Evolutionary conservation across 2,888 invertebrate species (phyloP).

Genomic region (Agrochola lota): DNA sequence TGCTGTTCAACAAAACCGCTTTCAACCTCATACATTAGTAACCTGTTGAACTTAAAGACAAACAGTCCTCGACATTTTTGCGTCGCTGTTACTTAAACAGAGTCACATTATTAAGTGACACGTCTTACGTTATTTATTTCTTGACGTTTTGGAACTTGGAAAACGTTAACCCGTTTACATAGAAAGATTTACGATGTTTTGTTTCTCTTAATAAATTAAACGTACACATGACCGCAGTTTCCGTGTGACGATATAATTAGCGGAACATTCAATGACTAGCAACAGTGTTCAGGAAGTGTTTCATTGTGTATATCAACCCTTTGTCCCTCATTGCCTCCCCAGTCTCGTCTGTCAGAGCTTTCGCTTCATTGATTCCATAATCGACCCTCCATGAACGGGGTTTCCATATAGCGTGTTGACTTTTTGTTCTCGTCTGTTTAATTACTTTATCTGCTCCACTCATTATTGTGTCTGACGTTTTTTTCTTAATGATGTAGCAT

Average conservation of each 20-base stretch:
- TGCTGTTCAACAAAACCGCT: constrained; percentile 19
- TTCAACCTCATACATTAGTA: constrained; percentile 22
- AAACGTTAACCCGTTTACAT: constrained; percentile 18
- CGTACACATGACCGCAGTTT: constrained; percentile 63
- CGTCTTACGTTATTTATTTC: constrained; percentile 43
- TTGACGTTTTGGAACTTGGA: constrained; percentile 37
- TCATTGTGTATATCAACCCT: constrained; percentile 79
- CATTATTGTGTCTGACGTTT: constrained; percentile 67
- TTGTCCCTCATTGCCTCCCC: constrained; percentile 72
- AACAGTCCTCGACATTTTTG: constrained; percentile 25
- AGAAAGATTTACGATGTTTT: constrained; percentile 33
- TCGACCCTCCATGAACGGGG: constrained; percentile 71
- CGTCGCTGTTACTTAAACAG: constrained; percentile 39
- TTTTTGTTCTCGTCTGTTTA: constrained; percentile 70
- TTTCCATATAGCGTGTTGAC: constrained; percentile 71
- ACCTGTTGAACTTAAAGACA: constrained; percentile 40
- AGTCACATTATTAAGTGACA: constrained; percentile 30
- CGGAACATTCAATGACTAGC: constrained; percentile 73
- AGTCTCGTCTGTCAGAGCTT: constrained; percentile 74
- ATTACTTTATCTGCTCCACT: constrained; percentile 69
- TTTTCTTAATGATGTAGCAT: constrained; percentile 66
- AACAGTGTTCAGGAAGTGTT: constrained; percentile 81
- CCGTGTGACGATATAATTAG: constrained; percentile 75
- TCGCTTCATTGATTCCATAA: constrained; percentile 76
- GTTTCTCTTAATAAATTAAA: constrained; percentile 37